phyloP scores from a whole-genome alignment of 2,797 vertebrate species.

The Crocodylus rhombifer region DNA sequence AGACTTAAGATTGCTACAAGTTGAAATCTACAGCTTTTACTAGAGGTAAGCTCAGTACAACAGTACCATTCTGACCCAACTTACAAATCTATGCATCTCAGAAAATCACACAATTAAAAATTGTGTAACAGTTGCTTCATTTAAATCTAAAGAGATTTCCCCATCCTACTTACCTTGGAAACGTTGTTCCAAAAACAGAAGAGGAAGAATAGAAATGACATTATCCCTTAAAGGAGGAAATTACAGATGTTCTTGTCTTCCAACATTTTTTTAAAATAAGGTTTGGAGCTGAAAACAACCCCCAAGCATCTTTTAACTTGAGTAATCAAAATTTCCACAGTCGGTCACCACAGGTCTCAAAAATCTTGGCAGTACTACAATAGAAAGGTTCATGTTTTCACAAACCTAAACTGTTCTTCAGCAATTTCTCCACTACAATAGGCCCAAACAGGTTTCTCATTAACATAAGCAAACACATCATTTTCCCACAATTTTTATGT shows the following conservation, averaged over 20 bases:
- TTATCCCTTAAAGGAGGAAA: background rate
- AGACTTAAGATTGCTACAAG: background rate
- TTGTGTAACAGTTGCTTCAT: background rate
- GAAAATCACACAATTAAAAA: background rate
- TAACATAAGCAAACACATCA: slow-evolving; percentile 8
- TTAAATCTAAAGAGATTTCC: slow-evolving; percentile 17
- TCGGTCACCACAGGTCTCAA: slow-evolving; percentile 23
- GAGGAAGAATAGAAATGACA: background rate
- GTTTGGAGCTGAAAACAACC: background rate
- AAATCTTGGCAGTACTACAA: slow-evolving; percentile 16
- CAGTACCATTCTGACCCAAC: background rate
- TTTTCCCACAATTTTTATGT: background rate
- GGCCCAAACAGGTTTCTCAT: slow-evolving; percentile 25
- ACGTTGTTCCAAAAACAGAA: background rate
- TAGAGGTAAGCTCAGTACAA: slow-evolving; percentile 18
- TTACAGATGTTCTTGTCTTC: background rate
- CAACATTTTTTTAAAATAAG: background rate
- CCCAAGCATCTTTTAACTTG: background rate
- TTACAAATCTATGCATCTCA: slow-evolving; percentile 10
- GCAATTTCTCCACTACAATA: slow-evolving; percentile 7
- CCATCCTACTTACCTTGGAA: background rate
- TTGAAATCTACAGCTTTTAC: slow-evolving; percentile 28
- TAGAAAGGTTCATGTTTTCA: slow-evolving; percentile 16
- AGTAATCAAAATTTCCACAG: slow-evolving; percentile 42
- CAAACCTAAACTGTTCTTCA: slow-evolving; percentile 21